phyloP scores from a whole-genome alignment of 2,113 vertebrate genomes.

The Motacilla alba region DNA sequence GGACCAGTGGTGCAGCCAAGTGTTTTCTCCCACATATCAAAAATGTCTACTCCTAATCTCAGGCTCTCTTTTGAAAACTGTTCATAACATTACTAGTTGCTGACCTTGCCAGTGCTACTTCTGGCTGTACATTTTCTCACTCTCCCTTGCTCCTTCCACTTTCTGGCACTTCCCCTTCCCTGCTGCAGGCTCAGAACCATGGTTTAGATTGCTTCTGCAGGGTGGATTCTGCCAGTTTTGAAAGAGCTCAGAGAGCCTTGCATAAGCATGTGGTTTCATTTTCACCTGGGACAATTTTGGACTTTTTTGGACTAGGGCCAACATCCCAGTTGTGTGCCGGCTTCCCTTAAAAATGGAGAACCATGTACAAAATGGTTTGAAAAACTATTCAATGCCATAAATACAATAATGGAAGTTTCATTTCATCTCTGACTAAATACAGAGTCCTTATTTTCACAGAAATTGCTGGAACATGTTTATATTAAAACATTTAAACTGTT shows the following conservation, averaged over 20 bases:
- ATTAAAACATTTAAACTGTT: neutral
- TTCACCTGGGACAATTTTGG: neutral
- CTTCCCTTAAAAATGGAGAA: neutral
- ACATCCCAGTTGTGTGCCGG: neutral
- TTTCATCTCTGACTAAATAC: neutral
- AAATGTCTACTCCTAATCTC: slow-evolving; percentile 8
- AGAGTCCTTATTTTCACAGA: neutral
- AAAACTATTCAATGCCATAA: neutral
- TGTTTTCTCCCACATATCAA: slow-evolving; percentile 18
- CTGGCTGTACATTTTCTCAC: slow-evolving; percentile 50
- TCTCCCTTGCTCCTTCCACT: neutral
- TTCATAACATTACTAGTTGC: neutral
- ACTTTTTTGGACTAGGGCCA: neutral
- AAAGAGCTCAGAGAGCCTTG: neutral
- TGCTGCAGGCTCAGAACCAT: neutral
- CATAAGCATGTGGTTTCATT: neutral
- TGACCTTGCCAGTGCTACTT: slow-evolving; percentile 31
- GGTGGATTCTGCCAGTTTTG: neutral
- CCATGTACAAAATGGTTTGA: neutral
- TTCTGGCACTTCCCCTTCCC: neutral
- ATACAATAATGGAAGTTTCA: neutral
- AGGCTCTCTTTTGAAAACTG: neutral
- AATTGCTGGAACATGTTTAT: neutral
- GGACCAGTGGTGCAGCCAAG: neutral
- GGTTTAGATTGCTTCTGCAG: neutral